A percentile compares a stretch with the other conserved stretches of the same genome.
Conservation (phyloP, 92 coral and sea anemone species). For the Actinostola sp. region DNA sequence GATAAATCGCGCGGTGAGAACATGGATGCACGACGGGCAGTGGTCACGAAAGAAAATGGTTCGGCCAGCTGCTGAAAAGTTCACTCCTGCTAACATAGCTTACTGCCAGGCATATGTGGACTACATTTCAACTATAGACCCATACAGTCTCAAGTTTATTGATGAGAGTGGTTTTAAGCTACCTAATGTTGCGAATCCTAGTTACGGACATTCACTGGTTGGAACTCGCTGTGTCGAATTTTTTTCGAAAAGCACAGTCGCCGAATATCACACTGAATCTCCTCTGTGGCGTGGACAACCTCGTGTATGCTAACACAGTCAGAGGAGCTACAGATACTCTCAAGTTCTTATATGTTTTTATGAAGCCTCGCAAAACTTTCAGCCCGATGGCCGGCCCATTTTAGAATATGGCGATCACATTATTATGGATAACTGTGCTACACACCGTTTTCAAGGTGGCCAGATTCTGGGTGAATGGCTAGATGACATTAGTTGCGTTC, state of each 20-base stretch:
- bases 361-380: too few species aligned
- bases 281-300: too few species aligned
- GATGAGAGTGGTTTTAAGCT: slow-evolving; percentile 47
- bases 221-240: slow-evolving; percentile 52
- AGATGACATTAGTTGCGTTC: too few species aligned
- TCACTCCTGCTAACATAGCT: slow-evolving; percentile 22
- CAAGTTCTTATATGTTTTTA: too few species aligned
- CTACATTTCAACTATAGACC: slow-evolving; percentile 39
- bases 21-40: slow-evolving; percentile 16
- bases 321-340: too few species aligned
- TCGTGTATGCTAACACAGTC: too few species aligned
- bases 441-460: too few species aligned
- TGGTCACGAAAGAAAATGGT: slow-evolving; percentile 50
- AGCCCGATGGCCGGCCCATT: too few species aligned
- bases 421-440: too few species aligned
- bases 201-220: slow-evolving; percentile 38
- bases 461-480: too few species aligned
- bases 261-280: slow-evolving; percentile 55
- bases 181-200: slow-evolving; percentile 34
- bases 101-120: slow-evolving; percentile 50
- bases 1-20: slow-evolving; percentile 29
- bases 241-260: slow-evolving; percentile 13
- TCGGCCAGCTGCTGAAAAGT: slow-evolving; percentile 38
- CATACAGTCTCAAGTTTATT: slow-evolving; percentile 40
- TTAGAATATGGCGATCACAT: too few species aligned